These are phyloP conservation scores for Pentamera pediparva DNA, from an alignment of 53 echinoderm and acorn worm genomes.

Conservation along the genomic window DNA sequence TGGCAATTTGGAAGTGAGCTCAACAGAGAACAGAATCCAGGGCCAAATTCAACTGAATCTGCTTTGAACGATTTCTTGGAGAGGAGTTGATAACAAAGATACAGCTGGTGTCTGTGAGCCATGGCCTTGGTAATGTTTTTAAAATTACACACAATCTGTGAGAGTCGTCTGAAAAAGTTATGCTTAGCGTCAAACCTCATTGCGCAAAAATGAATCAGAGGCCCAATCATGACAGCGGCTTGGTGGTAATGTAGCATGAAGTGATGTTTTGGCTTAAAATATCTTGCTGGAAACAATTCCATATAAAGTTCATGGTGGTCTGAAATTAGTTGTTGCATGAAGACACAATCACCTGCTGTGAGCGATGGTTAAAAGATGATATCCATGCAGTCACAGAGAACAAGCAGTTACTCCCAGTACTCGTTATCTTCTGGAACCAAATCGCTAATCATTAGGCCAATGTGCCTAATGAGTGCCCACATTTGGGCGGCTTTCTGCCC, in stretches of 20 bases:
- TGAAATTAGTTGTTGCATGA: constrained; percentile 35
- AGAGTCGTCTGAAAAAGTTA: constrained; percentile 43
- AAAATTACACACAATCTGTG: constrained; percentile 36
- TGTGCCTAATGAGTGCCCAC: constrained; percentile 44
- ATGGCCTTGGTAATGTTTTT: constrained; percentile 41
- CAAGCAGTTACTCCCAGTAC: constrained; percentile 41
- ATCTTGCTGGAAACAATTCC: constrained; percentile 7
- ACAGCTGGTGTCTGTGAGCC: constrained; percentile 45
- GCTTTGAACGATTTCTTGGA: background rate
- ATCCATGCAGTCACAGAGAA: constrained; percentile 41
- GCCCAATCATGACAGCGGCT: constrained; percentile 40
- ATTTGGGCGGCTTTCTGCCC: constrained; percentile 60
- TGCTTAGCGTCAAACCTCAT: constrained; percentile 68
- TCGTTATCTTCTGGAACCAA: constrained; percentile 41
- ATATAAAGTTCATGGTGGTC: constrained; percentile 40
- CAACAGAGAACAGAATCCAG: constrained; percentile 19
- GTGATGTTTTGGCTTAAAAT: constrained; percentile 49
- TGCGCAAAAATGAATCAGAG: constrained; percentile 41
- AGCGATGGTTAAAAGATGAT: constrained; percentile 34
- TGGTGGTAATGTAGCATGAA: constrained; percentile 47
- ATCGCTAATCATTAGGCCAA: constrained; percentile 48
- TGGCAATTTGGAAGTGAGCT: background rate
- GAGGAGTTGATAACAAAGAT: constrained; percentile 15
- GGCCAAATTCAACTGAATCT: constrained; percentile 18
- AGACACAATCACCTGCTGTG: constrained; percentile 45